These are phyloP conservation scores for Galerucella calmariensis DNA, from an alignment of 2,888 invertebrate species.

Conservation along the genomic window DNA sequence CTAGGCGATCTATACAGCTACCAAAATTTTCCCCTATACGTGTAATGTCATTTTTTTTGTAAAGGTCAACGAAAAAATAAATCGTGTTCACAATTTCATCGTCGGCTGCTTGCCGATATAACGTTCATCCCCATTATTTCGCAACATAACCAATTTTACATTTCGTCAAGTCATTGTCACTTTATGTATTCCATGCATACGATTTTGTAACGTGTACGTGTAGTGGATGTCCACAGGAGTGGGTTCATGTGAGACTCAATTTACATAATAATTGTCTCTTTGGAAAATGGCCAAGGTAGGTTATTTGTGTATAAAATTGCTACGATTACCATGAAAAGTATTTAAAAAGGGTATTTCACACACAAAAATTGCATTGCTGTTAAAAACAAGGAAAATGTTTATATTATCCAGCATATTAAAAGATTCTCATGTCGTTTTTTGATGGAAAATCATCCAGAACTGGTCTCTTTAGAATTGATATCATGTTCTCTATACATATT, in stretches of 20 bases:
- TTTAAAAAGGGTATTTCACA: slow-evolving; percentile 9
- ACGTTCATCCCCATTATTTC: slow-evolving; percentile 14
- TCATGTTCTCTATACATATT: too few species aligned
- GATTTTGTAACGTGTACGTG: slow-evolving; percentile 6
- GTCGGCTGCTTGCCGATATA: slow-evolving; percentile 11
- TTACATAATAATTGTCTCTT: slow-evolving; percentile 35
- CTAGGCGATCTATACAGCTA: too few species aligned
- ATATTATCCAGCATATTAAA: too few species aligned
- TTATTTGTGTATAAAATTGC: slow-evolving; percentile 23
- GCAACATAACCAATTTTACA: slow-evolving; percentile 13
- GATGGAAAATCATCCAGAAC: too few species aligned
- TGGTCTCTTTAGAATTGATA: too few species aligned
- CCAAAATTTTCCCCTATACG: too few species aligned
- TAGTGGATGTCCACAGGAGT: slow-evolving; percentile 23
- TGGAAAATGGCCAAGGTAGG: slow-evolving; percentile 31
- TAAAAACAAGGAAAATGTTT: too few species aligned
- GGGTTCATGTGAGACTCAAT: slow-evolving; percentile 29
- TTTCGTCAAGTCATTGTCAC: slow-evolving; percentile 28
- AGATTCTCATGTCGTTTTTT: too few species aligned
- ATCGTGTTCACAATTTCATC: slow-evolving; percentile 3
- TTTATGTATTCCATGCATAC: slow-evolving; percentile 28
- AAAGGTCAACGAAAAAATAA: not conserved
- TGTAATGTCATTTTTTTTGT: not conserved
- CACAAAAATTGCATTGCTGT: not conserved
- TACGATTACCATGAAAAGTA: slow-evolving; percentile 19